Base-by-base conservation (phyloP, 2,888 invertebrate species). In the Trichacis sp. region DNA sequence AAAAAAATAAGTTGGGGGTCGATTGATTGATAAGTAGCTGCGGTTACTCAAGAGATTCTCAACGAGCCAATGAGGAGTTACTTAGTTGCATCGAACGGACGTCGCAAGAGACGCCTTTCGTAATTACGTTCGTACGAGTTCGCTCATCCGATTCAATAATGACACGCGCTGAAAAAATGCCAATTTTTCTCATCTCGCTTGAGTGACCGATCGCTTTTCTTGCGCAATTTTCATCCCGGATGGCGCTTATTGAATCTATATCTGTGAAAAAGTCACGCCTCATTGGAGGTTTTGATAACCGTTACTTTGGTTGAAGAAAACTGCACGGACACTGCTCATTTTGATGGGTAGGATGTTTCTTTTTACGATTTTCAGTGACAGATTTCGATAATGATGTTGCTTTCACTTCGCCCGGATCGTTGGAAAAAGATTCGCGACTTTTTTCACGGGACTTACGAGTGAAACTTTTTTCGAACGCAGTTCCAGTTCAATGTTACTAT, bases 381-480 rank as follows among this genome's bases (percentile, higher is more conserved):
- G 33, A 33, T 33, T 33, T 33, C 8, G n/a, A 33, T 33, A n/a
- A 33, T n/a, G 33, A 33, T 55, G 36, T 49, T 53, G 38, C 64
- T 65, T 65, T 65, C 65, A 61, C 60, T 65, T 65, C 53, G 57
- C 53, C 46, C 45, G 40, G 36, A 15, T 24, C 15, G 12, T 3
- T 5, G 33, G 33, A 33, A 33, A n/a, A n/a, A 33, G 2, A 11
- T n/a, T 6, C 33, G n/a, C 2, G 8, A n/a, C 9, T 33, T 33
- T n/a, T n/a, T n/a, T n/a, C n/a, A n/a, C n/a, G n/a, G n/a, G n/a
- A n/a, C n/a, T n/a, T n/a, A n/a, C n/a, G n/a, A n/a, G n/a, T n/a
- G n/a, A 24, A 24, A 24, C 24, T 24, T 24, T 33, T 33, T 33
- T 9, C n/a, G 33, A 33, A 5, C 33, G n/a, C n/a, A n/a, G n/a